Percentiles rank a stretch among this genome's conserved stretches.
Conservation (phyloP, 2,113 vertebrate genomes). For the Cervus canadensis region DNA sequence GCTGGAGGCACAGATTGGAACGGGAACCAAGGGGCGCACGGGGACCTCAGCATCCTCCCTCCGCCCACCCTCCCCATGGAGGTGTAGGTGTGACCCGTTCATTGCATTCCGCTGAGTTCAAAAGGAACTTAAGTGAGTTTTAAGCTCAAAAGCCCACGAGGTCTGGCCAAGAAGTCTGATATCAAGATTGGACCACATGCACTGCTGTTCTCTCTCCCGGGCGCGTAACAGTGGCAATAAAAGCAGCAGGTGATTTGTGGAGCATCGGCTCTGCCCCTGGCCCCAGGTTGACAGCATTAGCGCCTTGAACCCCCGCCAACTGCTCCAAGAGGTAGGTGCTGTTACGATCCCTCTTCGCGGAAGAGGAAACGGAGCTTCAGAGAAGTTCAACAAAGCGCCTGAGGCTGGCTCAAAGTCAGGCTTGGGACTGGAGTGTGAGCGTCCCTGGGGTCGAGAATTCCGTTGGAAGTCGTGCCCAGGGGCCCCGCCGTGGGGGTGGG, state of each 20-base stretch:
- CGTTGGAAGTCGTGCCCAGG: rapidly evolving
- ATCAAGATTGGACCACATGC: neutral
- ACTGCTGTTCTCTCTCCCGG: neutral
- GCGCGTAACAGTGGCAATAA: neutral
- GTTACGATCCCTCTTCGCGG: neutral
- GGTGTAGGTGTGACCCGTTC: neutral
- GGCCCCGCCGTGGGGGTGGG: rapidly evolving
- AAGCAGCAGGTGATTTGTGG: neutral
- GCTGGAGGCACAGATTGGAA: neutral
- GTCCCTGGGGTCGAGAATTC: rapidly evolving
- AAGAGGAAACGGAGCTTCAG: neutral
- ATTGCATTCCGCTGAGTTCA: neutral
- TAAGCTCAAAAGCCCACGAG: neutral
- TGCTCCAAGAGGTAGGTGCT: neutral
- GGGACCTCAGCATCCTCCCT: neutral
- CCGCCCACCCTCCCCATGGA: rapidly evolving
- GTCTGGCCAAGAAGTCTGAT: neutral
- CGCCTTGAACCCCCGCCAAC: too few relatives aligned
- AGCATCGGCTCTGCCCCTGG: rapidly evolving
- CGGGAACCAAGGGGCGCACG: neutral
- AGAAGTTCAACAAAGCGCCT: neutral
- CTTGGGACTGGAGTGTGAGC: neutral
- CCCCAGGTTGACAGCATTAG: neutral
- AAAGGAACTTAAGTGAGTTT: neutral
- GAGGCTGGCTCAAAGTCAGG: neutral